A percentile compares a stretch with the other conserved stretches of the same genome.
Evolutionary conservation across 2,888 invertebrate species (phyloP).

Genomic region (Hemicrepidius hirtus): DNA sequence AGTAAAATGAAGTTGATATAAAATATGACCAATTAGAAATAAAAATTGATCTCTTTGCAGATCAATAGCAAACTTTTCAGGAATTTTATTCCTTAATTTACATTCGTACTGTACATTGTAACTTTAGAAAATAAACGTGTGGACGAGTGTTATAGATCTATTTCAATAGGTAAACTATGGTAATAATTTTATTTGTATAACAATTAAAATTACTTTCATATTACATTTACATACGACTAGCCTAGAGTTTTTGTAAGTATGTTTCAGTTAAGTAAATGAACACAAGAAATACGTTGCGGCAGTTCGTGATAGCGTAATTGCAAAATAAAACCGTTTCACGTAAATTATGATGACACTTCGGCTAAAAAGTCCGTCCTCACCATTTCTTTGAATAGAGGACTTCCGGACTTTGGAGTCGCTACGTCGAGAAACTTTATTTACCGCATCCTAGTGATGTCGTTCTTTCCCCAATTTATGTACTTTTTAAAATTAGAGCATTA

Average conservation of each 20-base stretch:
- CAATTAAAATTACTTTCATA: background rate
- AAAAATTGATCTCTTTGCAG: no score
- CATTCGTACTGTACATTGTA: no score
- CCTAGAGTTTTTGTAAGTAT: background rate
- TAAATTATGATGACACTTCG: conserved; percentile 46
- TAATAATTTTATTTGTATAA: no score
- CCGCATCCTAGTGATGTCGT: conserved; percentile 64
- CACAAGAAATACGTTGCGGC: background rate
- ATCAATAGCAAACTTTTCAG: no score
- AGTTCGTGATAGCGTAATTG: conserved; percentile 40
- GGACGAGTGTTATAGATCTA: no score
- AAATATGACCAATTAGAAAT: no score
- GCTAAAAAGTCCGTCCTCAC: conserved; percentile 56
- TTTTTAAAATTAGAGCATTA: conserved; percentile 38
- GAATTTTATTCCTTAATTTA: no score
- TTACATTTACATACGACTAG: background rate
- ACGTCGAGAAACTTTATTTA: conserved; percentile 71
- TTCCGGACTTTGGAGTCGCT: conserved; percentile 69
- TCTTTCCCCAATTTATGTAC: conserved; percentile 58
- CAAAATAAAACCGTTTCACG: conserved; percentile 44
- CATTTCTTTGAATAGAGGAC: conserved; percentile 69
- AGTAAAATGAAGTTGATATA: no score
- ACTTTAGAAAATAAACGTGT: no score
- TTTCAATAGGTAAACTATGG: no score
- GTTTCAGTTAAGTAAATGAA: conserved; percentile 10